Conservation (phyloP, 2,113 vertebrate species). For the Ciconia stormi region DNA sequence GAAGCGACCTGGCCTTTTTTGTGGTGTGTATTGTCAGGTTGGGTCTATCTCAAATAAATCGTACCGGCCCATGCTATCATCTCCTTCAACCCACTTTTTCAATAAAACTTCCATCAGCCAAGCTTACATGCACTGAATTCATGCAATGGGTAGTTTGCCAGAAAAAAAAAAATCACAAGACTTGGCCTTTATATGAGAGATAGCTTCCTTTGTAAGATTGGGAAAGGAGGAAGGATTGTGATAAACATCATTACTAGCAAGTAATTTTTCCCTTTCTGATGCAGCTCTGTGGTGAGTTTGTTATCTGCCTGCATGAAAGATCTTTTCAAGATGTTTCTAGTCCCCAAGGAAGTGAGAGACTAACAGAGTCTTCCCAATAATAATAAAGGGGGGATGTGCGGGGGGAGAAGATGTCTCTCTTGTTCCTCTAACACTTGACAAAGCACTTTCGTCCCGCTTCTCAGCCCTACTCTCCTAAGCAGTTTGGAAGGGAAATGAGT, state of each 20-base stretch:
- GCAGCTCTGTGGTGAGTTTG: constrained; percentile 44
- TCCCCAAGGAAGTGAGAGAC: constrained; percentile 60
- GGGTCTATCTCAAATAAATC: background rate
- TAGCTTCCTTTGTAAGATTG: constrained; percentile 18
- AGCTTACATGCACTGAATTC: background rate
- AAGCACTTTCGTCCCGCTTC: constrained; percentile 50
- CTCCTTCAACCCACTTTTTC: background rate
- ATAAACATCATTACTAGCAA: constrained; percentile 59
- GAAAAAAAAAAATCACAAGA: background rate
- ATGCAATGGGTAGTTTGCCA: background rate
- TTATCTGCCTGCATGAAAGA: constrained; percentile 67
- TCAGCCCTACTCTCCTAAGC: constrained; percentile 17
- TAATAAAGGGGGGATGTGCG: constrained; percentile 30
- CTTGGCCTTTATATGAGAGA: background rate
- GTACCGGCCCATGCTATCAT: background rate
- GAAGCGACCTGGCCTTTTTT: background rate
- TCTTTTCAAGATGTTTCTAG: constrained; percentile 67
- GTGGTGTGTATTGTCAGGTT: background rate
- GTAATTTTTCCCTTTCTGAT: constrained; percentile 60
- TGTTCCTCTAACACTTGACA: constrained; percentile 37
- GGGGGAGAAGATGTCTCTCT: constrained; percentile 47
- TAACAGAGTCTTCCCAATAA: constrained; percentile 62
- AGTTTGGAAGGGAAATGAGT: constrained; percentile 51
- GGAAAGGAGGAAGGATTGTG: constrained; percentile 32
- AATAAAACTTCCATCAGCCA: background rate